Conservation (phyloP, 2,888 invertebrate species). For the Tetheella fluctuosa region DNA sequence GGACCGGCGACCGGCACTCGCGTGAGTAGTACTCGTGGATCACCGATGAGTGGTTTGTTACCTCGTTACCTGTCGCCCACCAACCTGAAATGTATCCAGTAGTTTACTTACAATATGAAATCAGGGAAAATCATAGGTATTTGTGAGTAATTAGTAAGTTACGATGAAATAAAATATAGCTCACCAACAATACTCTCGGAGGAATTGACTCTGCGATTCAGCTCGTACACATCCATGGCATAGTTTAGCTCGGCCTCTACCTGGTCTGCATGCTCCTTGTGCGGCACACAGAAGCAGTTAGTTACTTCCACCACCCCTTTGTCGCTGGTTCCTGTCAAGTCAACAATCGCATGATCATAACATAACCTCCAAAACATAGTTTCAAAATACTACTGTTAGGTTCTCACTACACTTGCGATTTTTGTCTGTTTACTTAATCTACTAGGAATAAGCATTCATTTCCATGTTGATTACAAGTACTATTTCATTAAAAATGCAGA, state of each 20-base stretch:
- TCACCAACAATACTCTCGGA: constrained; percentile 95
- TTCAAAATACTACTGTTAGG: background rate
- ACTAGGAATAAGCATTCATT: background rate
- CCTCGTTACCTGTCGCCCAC: constrained; percentile 99
- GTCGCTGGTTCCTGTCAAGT: constrained; percentile 90
- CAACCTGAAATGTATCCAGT: constrained; percentile 85
- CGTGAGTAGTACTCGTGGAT: constrained; percentile 99
- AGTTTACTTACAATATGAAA: no score
- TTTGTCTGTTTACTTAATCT: background rate
- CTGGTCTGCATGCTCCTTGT: constrained; percentile 98
- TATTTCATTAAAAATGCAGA: background rate
- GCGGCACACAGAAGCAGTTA: constrained; percentile 99
- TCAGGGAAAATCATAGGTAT: no score
- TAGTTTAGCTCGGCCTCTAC: constrained; percentile 99
- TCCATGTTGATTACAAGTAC: background rate
- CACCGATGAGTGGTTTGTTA: constrained; percentile 98
- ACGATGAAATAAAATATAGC: constrained; percentile 23
- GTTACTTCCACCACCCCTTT: constrained; percentile 98
- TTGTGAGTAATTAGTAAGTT: no score
- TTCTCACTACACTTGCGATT: background rate
- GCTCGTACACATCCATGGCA: constrained; percentile 97
- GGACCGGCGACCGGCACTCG: constrained; percentile 97
- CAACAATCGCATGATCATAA: constrained; percentile 34
- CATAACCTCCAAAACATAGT: constrained; percentile 23
- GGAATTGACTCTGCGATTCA: constrained; percentile 96